These are phyloP conservation scores for Holacanthella duospinosa DNA, from an alignment of 2,888 invertebrate genomes.

Conservation along the genomic window DNA sequence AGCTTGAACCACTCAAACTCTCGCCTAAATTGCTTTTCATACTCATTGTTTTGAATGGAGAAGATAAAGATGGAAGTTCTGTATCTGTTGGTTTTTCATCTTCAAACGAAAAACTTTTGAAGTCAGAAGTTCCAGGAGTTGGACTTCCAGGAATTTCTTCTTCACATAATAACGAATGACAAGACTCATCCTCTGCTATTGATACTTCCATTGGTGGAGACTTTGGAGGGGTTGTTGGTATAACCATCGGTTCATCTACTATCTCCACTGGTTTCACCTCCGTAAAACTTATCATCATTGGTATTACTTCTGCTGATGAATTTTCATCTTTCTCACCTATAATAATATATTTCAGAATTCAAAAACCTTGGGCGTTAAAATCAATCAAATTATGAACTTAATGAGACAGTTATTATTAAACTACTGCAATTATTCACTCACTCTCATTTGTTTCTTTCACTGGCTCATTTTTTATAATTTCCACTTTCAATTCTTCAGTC, in stretches of 20 bases:
- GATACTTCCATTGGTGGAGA: not conserved
- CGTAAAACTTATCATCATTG: too few species aligned
- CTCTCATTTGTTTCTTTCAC: too few species aligned
- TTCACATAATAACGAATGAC: constrained; percentile 62
- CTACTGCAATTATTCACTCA: too few species aligned
- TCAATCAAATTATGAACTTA: too few species aligned
- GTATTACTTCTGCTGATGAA: too few species aligned
- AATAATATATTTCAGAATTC: too few species aligned
- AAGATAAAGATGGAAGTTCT: not conserved
- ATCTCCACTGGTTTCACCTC: too few species aligned
- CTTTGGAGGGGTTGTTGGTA: not conserved
- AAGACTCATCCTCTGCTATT: constrained; percentile 21
- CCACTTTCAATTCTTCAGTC: too few species aligned
- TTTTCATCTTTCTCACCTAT: too few species aligned
- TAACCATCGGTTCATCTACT: not conserved
- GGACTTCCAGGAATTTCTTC: constrained; percentile 86
- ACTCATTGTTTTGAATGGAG: not conserved
- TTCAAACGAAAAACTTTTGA: constrained; percentile 48
- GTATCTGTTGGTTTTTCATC: constrained; percentile 56
- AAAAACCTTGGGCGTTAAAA: not conserved
- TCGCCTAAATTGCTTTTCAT: not conserved
- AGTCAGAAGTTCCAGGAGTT: constrained; percentile 16
- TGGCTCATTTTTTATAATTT: too few species aligned
- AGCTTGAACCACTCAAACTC: not conserved
- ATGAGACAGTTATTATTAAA: too few species aligned